Conservation (phyloP, 2,113 vertebrate genomes). For the Entosphenus tridentatus region DNA sequence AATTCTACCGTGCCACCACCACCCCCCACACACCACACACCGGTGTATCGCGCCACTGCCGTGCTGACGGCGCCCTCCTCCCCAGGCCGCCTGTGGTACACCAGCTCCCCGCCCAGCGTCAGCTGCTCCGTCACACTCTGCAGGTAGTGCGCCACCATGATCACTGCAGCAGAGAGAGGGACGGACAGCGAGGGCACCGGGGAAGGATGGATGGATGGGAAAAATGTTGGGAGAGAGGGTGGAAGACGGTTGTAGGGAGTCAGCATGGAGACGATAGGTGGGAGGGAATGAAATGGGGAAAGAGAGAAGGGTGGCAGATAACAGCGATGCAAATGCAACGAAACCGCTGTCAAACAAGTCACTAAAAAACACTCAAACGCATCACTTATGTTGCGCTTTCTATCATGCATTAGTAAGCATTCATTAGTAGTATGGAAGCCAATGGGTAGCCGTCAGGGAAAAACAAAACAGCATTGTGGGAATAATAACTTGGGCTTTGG, state of each 20-base stretch:
- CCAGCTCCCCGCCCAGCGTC: conserved; percentile 74
- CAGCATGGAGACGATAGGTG: not conserved
- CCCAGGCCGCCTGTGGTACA: conserved; percentile 63
- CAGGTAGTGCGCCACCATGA: conserved; percentile 80
- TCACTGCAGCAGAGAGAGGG: conserved; percentile 28
- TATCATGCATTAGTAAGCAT: too few species aligned
- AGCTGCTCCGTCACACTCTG: conserved; percentile 62
- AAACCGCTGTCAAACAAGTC: too few species aligned
- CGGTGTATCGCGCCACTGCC: conserved; percentile 63
- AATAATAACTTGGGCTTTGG: too few species aligned
- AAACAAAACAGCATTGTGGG: too few species aligned
- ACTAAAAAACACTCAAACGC: too few species aligned
- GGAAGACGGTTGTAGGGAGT: not conserved
- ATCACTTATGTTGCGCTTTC: too few species aligned
- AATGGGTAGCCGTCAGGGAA: too few species aligned
- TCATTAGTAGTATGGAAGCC: too few species aligned
- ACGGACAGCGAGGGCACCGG: not conserved
- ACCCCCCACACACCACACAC: conserved; percentile 17
- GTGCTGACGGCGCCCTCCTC: conserved; percentile 89
- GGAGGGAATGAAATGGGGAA: not conserved
- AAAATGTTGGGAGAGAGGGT: too few species aligned
- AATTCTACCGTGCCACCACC: not conserved
- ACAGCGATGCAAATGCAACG: too few species aligned
- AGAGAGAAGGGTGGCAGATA: not conserved
- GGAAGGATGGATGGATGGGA: conserved; percentile 6